Conservation (phyloP, 2,888 invertebrate genomes). For the Lycaena phlaeas region DNA sequence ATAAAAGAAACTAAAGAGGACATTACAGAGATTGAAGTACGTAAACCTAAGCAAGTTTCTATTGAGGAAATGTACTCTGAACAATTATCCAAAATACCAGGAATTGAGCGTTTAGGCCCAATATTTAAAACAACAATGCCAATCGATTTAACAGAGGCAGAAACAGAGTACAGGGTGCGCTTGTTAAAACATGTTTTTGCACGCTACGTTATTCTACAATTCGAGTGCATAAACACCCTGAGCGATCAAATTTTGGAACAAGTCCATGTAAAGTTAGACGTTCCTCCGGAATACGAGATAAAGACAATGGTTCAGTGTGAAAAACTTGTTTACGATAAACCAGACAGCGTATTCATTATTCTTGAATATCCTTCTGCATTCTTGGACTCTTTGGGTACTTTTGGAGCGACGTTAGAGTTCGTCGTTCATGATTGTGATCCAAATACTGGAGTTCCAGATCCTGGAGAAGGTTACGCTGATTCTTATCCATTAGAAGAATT, state of each 20-base stretch:
- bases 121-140: slow-evolving; percentile 91
- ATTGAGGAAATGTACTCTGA: slow-evolving; percentile 90
- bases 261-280: slow-evolving; percentile 89
- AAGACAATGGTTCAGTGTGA: slow-evolving; percentile 81
- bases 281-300: slow-evolving; percentile 85
- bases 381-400: slow-evolving; percentile 82
- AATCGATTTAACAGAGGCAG: slow-evolving; percentile 95
- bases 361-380: slow-evolving; percentile 73
- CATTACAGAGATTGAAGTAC: slow-evolving; percentile 78
- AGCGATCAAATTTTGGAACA: slow-evolving; percentile 95
- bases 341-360: slow-evolving; percentile 88
- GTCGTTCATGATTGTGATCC: slow-evolving; percentile 98
- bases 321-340: slow-evolving; percentile 88
- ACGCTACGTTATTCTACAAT: slow-evolving; percentile 92
- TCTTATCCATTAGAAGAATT: slow-evolving; percentile 95
- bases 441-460: slow-evolving; percentile 91
- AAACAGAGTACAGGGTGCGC: slow-evolving; percentile 95
- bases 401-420: slow-evolving; percentile 94
- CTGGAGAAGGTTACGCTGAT: slow-evolving; percentile 97
- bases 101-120: slow-evolving; percentile 87
- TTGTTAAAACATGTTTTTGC: slow-evolving; percentile 94
- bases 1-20: slow-evolving; percentile 86
- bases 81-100: slow-evolving; percentile 85
- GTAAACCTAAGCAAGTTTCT: slow-evolving; percentile 89
- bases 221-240: slow-evolving; percentile 96